Evolutionary conservation across 2,797 vertebrate species (phyloP), one percentile per base, ranked within the genome.

Genomic region (Potorous gilbertii): DNA sequence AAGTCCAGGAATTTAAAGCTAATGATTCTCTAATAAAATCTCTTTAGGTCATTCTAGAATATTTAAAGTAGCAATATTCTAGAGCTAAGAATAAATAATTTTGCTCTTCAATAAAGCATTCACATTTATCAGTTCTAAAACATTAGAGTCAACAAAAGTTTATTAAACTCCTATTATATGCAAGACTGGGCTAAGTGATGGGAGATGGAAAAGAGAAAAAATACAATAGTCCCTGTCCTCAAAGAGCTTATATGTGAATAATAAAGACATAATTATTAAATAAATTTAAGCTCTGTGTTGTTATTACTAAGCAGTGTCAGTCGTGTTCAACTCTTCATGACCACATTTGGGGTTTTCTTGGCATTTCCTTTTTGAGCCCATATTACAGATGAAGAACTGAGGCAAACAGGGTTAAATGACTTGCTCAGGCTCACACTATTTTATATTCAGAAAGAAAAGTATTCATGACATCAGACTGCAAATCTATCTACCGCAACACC

Each of bases 1-100:
- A 95, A 96, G 96, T 91, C 96, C 46, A 96, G 90, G 54, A 93
- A 96, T 98, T 97, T 95, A 97, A 96, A 95, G 92, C 46, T 55
- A 95, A 54, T 97, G 59, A 62, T 97, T 96, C 97, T 98, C 97
- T 31, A 94, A 18, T 74, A 96, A 92, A 96, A 97, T 90, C 40
- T 93, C 97, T 92, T 92, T 40, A 50, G 66, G 57, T 94, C 62
- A 96, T 97, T 94, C 96, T 87, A 96, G 55, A 96, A 40, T 95
- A 96, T 96, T 97, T 95, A 94, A 74, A 93, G 95, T 18, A 97
- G 91, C 0, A 56, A 90, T 94, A 92, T 52, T 96, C 81, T 97
- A 96, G 96, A 74, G 18, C 29, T 93, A 89, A 94, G 27, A 97
- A 95, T 95, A 90, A 97, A 97, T 90, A 57, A 98, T 90, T 94